Percentiles rank a stretch among this genome's conserved stretches.
These are phyloP conservation scores for Megaleporinus macrocephalus DNA, from an alignment of 2,113 vertebrate genomes.

Conservation along the genomic window DNA sequence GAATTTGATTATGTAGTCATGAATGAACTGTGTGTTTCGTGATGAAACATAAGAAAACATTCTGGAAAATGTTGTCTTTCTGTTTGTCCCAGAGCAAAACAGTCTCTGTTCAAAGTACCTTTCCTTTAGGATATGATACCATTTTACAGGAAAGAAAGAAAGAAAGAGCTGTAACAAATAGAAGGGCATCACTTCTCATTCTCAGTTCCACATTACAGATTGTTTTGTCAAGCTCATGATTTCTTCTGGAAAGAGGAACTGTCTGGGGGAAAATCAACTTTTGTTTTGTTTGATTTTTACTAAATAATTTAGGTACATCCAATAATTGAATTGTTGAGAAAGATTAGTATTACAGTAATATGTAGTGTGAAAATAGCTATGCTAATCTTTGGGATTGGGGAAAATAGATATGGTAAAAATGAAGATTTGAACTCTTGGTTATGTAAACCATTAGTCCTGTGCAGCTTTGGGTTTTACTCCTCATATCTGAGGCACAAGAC, in stretches of 20 bases:
- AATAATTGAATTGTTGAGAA: too few species aligned
- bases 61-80: background rate
- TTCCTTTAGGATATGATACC: background rate
- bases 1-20: background rate
- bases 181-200: background rate
- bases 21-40: background rate
- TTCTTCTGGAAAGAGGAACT: background rate
- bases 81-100: background rate
- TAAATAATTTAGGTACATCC: too few species aligned
- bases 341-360: too few species aligned
- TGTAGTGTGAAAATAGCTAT: too few species aligned
- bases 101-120: background rate
- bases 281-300: background rate
- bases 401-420: background rate
- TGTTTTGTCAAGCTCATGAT: background rate
- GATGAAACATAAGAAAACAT: background rate
- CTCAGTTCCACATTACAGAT: background rate
- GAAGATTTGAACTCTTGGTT: background rate
- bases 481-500: conserved; percentile 64
- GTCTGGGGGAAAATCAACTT: background rate
- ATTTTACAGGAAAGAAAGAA: background rate
- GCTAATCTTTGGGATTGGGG: too few species aligned
- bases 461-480: background rate
- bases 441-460: conserved; percentile 37
- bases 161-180: background rate